Base-by-base conservation (phyloP, 1,140 invertebrate species). In the Nebria ingens region DNA sequence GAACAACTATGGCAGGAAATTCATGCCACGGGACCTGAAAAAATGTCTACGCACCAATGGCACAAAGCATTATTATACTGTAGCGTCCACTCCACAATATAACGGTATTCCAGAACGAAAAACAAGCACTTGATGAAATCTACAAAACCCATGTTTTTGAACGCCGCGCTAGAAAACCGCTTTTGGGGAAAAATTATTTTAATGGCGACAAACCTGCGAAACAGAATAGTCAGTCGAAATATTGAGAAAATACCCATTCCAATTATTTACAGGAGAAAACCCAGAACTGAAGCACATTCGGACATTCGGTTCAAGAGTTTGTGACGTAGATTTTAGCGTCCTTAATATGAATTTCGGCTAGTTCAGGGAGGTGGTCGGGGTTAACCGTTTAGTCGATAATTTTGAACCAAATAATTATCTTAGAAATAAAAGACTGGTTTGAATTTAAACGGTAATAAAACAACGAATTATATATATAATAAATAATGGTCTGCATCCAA, bases 1-100 rank as follows among this genome's bases (percentile, higher is more conserved):
- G 22, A 63, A 62, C n/a, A 68, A 73, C 38, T 69, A 73, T 60
- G 69, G 68, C 11, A 55, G 21, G 15, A 71, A 75, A 60, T 72
- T 68, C 56, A 51, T 56, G 2, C 68, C 62, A 53, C 60, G 62
- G 19, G 53, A 51, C 1, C 67, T 70, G 51, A 58, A 65, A 15
- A 58, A 59, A 2, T 68, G 56, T 58, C 4, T 66, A 1, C 42
- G 57, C 23, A 56, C 59, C 52, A 59, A 65, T 21, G 65, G 72
- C 38, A 67, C 68, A 53, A 22, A 57, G 51, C 56, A 64, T 59
- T 56, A 66, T 49, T 38, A 55, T 21, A 67, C 62, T 2, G 59
- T 63, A 21, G 56, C 65, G 2, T 69, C 69, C 53, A 66, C 59
- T 6, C 69, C 68, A 9, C 55, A 73, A 57, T 64, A 67, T 53